A percentile compares a stretch with the other conserved stretches of the same genome.
These are phyloP conservation scores for Xylota segnis DNA, from an alignment of 2,888 invertebrate species.

Conservation along the genomic window DNA sequence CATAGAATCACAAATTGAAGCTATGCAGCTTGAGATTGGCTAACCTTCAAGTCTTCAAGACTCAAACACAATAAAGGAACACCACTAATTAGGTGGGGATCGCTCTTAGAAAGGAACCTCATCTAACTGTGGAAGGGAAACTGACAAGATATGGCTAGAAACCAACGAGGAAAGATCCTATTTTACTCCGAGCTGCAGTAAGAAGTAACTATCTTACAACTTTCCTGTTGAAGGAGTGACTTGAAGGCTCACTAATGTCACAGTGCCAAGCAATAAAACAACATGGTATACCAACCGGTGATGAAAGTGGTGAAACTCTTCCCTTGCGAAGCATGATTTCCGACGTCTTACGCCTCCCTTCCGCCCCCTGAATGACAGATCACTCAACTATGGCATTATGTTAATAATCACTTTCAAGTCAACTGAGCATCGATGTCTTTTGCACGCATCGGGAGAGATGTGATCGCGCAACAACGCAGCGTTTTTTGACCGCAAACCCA, in stretches of 20 bases:
- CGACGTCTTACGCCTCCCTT: constrained; percentile 34
- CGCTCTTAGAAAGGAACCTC: too few relatives aligned
- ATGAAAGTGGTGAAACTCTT: constrained; percentile 71
- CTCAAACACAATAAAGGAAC: too few relatives aligned
- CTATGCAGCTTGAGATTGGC: too few relatives aligned
- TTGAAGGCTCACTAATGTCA: background rate
- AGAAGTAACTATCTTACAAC: too few relatives aligned
- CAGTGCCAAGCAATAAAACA: background rate
- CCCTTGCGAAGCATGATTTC: constrained; percentile 29
- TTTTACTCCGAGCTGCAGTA: too few relatives aligned
- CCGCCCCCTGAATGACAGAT: constrained; percentile 60
- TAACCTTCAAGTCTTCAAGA: too few relatives aligned
- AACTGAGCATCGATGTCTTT: constrained; percentile 76
- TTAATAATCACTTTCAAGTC: constrained; percentile 76
- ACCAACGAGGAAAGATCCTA: constrained; percentile 81
- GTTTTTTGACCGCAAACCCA: constrained; percentile 53
- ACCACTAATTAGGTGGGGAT: too few relatives aligned
- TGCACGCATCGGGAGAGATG: constrained; percentile 74
- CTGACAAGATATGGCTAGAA: too few relatives aligned
- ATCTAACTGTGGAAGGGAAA: too few relatives aligned
- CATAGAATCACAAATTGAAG: too few relatives aligned
- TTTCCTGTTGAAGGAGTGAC: too few relatives aligned
- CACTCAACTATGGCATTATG: constrained; percentile 65
- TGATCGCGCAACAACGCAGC: constrained; percentile 28
- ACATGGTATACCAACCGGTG: background rate